Evolutionary conservation across 2,797 vertebrate species (phyloP).

Genomic region (Eremophila alpestris): DNA sequence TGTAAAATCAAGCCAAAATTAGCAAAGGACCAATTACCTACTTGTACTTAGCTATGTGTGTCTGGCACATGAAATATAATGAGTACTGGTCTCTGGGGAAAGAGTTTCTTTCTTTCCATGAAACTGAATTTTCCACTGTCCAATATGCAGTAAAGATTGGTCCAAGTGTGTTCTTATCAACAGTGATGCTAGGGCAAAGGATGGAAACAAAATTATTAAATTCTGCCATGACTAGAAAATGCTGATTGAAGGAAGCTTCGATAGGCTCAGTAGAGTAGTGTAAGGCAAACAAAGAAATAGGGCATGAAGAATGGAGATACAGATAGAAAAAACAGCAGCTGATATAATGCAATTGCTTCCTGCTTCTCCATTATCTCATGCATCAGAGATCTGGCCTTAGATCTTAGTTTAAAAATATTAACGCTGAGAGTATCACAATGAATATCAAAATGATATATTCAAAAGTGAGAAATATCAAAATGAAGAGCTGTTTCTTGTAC

Average conservation of each 20-base stretch:
- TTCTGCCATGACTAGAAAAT: not conserved
- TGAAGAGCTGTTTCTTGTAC: not conserved
- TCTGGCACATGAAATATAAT: not conserved
- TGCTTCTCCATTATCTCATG: not conserved
- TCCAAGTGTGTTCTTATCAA: not conserved
- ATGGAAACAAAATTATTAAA: not conserved
- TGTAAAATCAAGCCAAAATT: not conserved
- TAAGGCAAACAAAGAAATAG: not conserved
- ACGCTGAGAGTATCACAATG: accelerated
- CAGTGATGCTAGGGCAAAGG: not conserved
- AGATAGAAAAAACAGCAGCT: not conserved
- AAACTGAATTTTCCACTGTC: not conserved
- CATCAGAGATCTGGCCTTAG: not conserved
- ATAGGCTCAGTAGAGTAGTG: not conserved
- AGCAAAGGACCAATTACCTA: not conserved
- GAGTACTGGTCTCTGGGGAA: not conserved
- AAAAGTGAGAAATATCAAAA: not conserved
- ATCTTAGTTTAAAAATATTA: not conserved
- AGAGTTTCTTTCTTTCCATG: not conserved
- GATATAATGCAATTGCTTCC: not conserved
- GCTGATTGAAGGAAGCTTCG: not conserved
- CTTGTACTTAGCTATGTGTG: not conserved
- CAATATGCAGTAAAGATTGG: not conserved
- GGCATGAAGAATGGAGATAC: not conserved
- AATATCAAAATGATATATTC: not conserved